Percentiles rank a stretch among this genome's conserved stretches.
Evolutionary conservation across 2,113 vertebrate genomes (phyloP).

Genomic region (Phrynocephalus versicolor): DNA sequence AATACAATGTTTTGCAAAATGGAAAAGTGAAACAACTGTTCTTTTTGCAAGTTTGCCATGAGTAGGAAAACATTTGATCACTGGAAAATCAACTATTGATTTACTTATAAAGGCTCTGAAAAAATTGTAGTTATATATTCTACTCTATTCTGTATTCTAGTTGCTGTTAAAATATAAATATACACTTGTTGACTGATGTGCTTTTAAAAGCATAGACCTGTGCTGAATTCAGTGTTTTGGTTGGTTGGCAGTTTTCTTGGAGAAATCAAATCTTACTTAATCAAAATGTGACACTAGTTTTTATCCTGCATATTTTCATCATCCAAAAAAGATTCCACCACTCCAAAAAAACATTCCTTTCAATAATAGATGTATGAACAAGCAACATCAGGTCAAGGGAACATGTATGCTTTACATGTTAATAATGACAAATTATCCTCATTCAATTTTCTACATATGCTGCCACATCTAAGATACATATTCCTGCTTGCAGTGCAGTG

Average conservation of each 20-base stretch:
- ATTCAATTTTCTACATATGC: neutral
- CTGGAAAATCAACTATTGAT: too few relatives aligned
- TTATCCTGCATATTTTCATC: neutral
- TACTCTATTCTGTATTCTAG: too few relatives aligned
- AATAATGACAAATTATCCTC: slow-evolving; percentile 12
- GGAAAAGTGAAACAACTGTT: neutral
- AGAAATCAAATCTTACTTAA: neutral
- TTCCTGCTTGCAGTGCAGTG: neutral
- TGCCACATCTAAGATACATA: neutral
- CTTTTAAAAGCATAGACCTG: neutral
- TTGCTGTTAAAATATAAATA: too few relatives aligned
- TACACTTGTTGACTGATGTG: neutral
- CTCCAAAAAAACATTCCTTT: neutral
- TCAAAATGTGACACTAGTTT: neutral
- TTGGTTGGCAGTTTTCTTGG: neutral
- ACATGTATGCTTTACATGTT: slow-evolving; percentile 9
- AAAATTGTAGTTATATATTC: too few relatives aligned
- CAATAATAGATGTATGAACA: neutral
- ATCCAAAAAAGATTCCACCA: neutral
- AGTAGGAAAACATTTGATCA: neutral
- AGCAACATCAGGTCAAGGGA: neutral
- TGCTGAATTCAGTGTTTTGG: too few relatives aligned
- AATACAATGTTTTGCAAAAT: neutral
- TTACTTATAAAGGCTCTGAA: too few relatives aligned
- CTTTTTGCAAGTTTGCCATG: neutral